Evolutionary conservation across 2,113 vertebrate genomes (phyloP).

Genomic region (Gymnogyps californianus): DNA sequence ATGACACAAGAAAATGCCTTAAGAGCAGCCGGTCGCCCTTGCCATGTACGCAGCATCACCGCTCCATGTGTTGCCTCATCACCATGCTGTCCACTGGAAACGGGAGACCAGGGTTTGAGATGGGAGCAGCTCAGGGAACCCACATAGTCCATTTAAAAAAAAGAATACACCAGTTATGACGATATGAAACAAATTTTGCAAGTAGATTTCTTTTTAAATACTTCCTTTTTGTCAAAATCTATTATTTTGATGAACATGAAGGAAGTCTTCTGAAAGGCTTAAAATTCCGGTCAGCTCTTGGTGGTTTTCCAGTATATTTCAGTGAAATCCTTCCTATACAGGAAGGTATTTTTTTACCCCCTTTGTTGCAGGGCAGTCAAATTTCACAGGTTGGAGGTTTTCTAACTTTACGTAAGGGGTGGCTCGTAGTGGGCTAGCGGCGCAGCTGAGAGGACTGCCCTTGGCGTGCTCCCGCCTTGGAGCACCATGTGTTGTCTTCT

Average conservation of each 20-base stretch:
- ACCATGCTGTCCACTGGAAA: not conserved
- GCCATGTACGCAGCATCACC: not conserved
- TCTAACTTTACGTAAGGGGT: not conserved
- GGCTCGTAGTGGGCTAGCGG: not conserved
- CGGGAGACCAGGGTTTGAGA: not conserved
- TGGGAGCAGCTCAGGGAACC: constrained; percentile 1
- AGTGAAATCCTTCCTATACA: not conserved
- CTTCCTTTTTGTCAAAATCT: not conserved
- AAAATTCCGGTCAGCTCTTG: not conserved
- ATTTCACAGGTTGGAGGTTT: not conserved
- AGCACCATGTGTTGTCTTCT: not conserved
- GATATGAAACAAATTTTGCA: not conserved
- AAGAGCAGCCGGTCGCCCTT: constrained; percentile 21
- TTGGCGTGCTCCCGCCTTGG: not conserved
- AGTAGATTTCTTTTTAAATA: not conserved
- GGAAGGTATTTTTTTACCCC: not conserved
- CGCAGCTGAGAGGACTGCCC: not conserved
- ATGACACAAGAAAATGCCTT: constrained; percentile 53
- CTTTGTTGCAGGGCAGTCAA: not conserved
- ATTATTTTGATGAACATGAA: not conserved
- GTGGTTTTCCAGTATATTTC: not conserved
- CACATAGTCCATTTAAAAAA: not conserved
- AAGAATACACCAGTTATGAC: not conserved
- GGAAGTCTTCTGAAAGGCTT: not conserved
- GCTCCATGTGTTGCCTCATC: not conserved